Conservation (phyloP, 2,797 vertebrate species). For the Gymnoscopelus braueri region DNA sequence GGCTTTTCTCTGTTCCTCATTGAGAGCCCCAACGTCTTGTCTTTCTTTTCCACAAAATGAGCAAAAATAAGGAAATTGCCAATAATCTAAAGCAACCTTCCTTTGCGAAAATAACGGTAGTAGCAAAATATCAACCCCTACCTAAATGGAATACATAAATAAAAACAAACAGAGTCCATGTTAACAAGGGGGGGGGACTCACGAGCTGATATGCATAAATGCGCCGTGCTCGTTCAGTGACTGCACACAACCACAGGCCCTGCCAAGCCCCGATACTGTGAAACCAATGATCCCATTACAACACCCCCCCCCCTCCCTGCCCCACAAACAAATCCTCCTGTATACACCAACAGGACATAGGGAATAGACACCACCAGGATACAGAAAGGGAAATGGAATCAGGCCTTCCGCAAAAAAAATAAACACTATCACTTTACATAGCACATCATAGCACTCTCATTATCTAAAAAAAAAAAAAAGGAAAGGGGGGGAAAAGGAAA, state of each 20-base stretch:
- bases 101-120: constrained; percentile 43
- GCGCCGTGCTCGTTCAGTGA: constrained; percentile 26
- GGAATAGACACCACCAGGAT: neutral
- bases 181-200: constrained; percentile 27
- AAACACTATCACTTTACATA: no score
- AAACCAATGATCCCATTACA: constrained; percentile 24
- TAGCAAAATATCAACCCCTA: constrained; percentile 48
- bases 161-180: constrained; percentile 48
- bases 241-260: constrained; percentile 43
- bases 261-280: constrained; percentile 21
- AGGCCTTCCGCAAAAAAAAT: neutral
- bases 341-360: neutral
- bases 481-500: no score
- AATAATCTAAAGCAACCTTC: constrained; percentile 59
- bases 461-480: no score
- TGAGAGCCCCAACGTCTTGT: constrained; percentile 56
- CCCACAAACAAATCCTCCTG: constrained; percentile 7
- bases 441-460: no score
- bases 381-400: neutral
- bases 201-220: constrained; percentile 19
- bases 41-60: constrained; percentile 42
- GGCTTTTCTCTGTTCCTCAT: constrained; percentile 60
- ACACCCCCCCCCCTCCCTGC: constrained; percentile 10
- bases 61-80: constrained; percentile 66
- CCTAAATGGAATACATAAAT: constrained; percentile 50